Evolutionary conservation across 2,113 vertebrate genomes (phyloP), one percentile per base, ranked within the genome.

Genomic region (Cyanoramphus novaezelandiae): DNA sequence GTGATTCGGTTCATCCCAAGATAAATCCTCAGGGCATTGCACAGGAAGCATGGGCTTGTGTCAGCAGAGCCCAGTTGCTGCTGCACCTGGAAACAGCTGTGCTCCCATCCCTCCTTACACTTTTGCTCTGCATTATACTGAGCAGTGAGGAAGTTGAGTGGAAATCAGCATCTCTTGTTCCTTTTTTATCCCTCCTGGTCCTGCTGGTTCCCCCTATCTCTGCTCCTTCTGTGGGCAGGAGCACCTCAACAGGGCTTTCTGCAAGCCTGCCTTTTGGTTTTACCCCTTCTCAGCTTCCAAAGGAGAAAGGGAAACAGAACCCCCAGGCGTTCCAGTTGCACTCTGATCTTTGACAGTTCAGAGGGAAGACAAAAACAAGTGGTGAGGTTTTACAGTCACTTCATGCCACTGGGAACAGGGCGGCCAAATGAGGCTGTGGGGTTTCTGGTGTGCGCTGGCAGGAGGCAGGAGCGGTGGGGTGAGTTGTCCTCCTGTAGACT

Each of bases 81-180:
- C 5, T 1, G 17, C 17, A 14, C 33, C 37, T 11, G 72, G n/a
- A 5, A 50, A 21, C 4, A 20, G 4, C 41, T 1, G 10, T 0
- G 12, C 60, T 74, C 17, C 80, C 29, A 3, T n/a, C 11, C 0
- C 35, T 67, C 53, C 53, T 17, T 4, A 6, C 5, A 17, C 62
- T 74, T 39, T 5, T 39, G 20, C 82, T 33, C 17, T 5, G 57
- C 14, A 0, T 31, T 19, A 13, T 4, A 1, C 49, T 0, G 9
- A 13, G 50, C 19, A 1, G 21, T 1, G 21, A 62, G 33, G 57
- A 59, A 59, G 33, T 24, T 43, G 68, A n/a, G 24, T 31, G 53
- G 53, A n/a, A 80, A 50, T 17, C 8, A 7, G n/a, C n/a, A 47
- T 37, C 37, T 65, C 52, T 33, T 49, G 8, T 47, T n/a, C 18